Base-by-base conservation (phyloP, 2,888 invertebrate genomes). In the Amorpha juglandis region DNA sequence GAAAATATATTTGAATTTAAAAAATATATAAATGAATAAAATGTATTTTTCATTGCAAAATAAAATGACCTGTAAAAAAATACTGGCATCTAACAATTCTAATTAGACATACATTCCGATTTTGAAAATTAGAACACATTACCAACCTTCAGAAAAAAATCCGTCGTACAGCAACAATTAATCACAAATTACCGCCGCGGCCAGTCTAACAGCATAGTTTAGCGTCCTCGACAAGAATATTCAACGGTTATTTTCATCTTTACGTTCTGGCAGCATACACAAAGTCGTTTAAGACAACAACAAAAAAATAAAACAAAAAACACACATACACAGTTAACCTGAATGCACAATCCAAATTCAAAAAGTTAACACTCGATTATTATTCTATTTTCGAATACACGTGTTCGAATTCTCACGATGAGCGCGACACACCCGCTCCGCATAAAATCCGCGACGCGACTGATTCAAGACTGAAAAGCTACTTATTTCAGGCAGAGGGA, bases 191-290 rank as follows among this genome's bases (percentile, higher is more conserved):
- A 73, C 71, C 72, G 74, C 73, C 73, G 78, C 72, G 72, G 72
- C 71, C 68, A 64, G 64, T 33, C 67, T 67, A 67, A 66, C 71
- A 68, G 64, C 73, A 75, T 72, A 76, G 74, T 73, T 70, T 64
- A 64, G 70, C 75, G 82, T 77, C 82, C 81, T 78, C 81, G 82
- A 77, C 79, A 70, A 79, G 83, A 84, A 84, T 82, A 83, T 80
- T 76, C 80, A 63, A 65, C 70, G 71, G 79, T 79, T 84, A 84
- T 84, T 84, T 83, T 76, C 68, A 82, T 79, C 83, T 74, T 72
- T 77, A 79, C 73, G 82, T 74, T 74, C 78, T 81, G 81, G 80
- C 81, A 81, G 75, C 75, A 71, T 65, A 71, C 68, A 76, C 76
- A 75, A 78, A 78, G 75, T 78, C 74, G 74, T 67, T 53, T 62